Evolutionary conservation across 1,140 invertebrate species (phyloP), one percentile per base, ranked within the genome.

Genomic region (Tenebrio molitor): DNA sequence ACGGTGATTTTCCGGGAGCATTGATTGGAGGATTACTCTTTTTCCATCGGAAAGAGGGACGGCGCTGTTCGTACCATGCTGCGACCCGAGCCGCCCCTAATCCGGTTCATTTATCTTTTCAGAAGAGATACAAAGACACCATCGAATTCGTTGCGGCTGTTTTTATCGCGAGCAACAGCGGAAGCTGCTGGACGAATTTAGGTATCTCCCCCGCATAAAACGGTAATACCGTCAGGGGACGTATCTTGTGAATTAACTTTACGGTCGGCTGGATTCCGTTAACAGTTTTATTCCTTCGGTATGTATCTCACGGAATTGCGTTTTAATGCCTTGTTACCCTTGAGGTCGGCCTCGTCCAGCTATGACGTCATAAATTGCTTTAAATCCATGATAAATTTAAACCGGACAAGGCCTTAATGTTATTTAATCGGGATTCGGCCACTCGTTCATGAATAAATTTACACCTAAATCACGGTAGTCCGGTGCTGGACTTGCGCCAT

Each of bases 401-500:
- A 58, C 23, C 1, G 21, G 50, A 58, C 10, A 25, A 58, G 50
- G 15, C 21, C 23, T 50, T 29, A 29, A 25, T 14, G 15, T 58
- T 58, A 58, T 58, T 58, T 58, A 58, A 58, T 58, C 50, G 23
- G 50, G 50, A 25, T 29, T 58, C 21, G 50, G 25, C 21, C 23
- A 58, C 23, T 58, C 23, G 50, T 58, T 58, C 50, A 58, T 58
- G 50, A 58, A 58, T 58, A 58, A 58, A 58, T 58, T 58, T 58
- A 29, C 50, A 58, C 50, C 2, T 39, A 39, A 33, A 58, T 15
- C 50, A 58, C 50, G 50, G 50, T 50, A 50, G 23, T 3, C 2
- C 50, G 1, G 8, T n/a, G 50, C 50, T 29, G 23, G 50, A 58
- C 50, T 23, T 58, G 50, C 23, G 29, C 8, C 14, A 58, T 58